Percentiles rank a stretch among this genome's conserved stretches.
These are phyloP conservation scores for Neodiprion lecontei DNA, from an alignment of 1,140 invertebrate species.

Conservation along the genomic window DNA sequence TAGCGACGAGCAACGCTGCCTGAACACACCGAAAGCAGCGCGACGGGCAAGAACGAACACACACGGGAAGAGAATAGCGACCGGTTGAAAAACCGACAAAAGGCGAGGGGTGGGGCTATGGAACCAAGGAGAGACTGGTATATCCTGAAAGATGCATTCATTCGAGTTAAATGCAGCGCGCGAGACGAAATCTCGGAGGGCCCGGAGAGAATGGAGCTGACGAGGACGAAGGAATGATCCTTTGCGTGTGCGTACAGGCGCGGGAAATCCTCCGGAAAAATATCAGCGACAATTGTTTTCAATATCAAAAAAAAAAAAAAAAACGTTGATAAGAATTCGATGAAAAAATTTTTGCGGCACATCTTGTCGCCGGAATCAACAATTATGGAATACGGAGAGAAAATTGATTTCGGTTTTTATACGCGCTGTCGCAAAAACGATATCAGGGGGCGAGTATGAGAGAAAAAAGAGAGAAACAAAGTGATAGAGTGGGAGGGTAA, in stretches of 20 bases:
- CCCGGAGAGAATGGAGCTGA: constrained; percentile 11
- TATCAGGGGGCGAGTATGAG: not conserved
- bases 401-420: too few species aligned
- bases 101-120: constrained; percentile 26
- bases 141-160: constrained; percentile 60
- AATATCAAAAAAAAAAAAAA: constrained; percentile 10
- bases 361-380: too few species aligned
- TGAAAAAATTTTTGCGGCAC: too few species aligned
- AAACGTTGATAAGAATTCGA: too few species aligned
- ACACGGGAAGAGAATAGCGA: constrained; percentile 45
- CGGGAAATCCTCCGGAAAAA: not conserved
- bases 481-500: not conserved
- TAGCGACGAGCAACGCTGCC: not conserved
- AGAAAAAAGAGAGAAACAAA: constrained; percentile 7
- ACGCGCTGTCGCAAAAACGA: not conserved
- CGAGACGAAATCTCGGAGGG: constrained; percentile 44
- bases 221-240: not conserved
- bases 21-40: constrained; percentile 13
- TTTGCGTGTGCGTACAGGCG: not conserved
- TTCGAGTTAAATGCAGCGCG: constrained; percentile 54
- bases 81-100: constrained; percentile 58
- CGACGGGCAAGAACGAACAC: constrained; percentile 13
- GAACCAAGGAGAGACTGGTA: constrained; percentile 33
- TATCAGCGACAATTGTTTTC: constrained; percentile 12
- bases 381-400: too few species aligned